A percentile compares a stretch with the other conserved stretches of the same genome.
Conservation (phyloP, 1,140 invertebrate species). For the Cydia pomonella region DNA sequence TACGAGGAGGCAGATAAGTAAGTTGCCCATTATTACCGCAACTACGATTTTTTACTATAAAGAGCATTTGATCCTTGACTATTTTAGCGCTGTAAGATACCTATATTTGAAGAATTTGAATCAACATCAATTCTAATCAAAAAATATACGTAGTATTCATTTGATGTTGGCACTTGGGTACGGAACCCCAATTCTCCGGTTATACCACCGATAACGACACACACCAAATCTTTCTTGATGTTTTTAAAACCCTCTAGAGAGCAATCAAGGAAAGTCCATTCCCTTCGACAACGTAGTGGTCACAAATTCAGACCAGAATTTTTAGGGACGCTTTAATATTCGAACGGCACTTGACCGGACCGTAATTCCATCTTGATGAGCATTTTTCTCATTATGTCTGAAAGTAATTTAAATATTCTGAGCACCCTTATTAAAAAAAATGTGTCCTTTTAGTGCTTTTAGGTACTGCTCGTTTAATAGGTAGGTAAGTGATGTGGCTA, state of each 20-base stretch:
- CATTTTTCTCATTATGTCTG: slow-evolving; percentile 21
- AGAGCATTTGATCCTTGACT: not conserved
- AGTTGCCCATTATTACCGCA: slow-evolving; percentile 12
- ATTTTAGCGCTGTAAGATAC: too few relatives aligned
- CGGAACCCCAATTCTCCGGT: not conserved
- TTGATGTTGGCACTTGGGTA: too few relatives aligned
- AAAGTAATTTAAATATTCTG: not conserved
- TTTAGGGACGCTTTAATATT: slow-evolving; percentile 1
- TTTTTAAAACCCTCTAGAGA: slow-evolving; percentile 7
- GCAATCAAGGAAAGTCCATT: not conserved
- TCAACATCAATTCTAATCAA: too few relatives aligned
- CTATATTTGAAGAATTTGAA: too few relatives aligned
- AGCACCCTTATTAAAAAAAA: not conserved
- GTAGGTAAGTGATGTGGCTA: too few relatives aligned
- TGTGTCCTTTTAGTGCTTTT: not conserved
- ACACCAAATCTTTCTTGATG: not conserved
- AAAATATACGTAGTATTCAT: too few relatives aligned
- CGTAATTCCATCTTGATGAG: slow-evolving; percentile 21
- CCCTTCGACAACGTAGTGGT: not conserved
- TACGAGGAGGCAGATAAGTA: slow-evolving; percentile 11
- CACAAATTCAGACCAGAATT: not conserved
- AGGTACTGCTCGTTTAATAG: not conserved
- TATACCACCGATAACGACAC: not conserved
- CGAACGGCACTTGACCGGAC: slow-evolving; percentile 3
- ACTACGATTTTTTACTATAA: not conserved